phyloP scores from a whole-genome alignment of 2,797 vertebrate species.

The Chloroceryle inda region DNA sequence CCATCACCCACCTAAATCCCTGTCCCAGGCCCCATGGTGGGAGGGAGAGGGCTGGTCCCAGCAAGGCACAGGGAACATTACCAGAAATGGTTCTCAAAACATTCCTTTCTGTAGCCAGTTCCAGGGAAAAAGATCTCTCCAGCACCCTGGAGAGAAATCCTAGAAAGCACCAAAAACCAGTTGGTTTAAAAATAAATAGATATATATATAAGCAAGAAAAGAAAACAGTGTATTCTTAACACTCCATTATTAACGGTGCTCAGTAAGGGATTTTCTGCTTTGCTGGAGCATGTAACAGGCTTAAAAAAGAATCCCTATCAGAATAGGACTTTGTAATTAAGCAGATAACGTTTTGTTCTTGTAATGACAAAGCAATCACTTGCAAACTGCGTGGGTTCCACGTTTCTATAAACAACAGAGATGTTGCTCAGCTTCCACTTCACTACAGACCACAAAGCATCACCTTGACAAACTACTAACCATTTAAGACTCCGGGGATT shows the following conservation, averaged over 20 bases:
- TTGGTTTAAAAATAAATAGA: conserved; percentile 49
- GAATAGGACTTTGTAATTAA: conserved; percentile 38
- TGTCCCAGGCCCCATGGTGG: background rate
- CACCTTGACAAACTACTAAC: background rate
- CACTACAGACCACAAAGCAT: fast-evolving
- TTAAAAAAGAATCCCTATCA: conserved; percentile 50
- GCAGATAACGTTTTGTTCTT: background rate
- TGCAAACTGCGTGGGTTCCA: background rate
- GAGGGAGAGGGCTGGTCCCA: background rate
- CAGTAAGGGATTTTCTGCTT: conserved; percentile 63
- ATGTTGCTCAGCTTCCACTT: background rate
- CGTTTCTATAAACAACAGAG: background rate
- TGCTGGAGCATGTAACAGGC: conserved; percentile 62
- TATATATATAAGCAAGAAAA: conserved; percentile 5
- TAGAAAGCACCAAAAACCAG: conserved; percentile 4
- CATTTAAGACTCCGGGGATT: background rate
- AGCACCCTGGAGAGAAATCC: background rate
- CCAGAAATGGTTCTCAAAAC: background rate
- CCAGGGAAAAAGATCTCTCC: background rate
- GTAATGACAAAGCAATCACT: background rate
- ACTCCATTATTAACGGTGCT: conserved; percentile 62
- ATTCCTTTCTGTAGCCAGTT: background rate
- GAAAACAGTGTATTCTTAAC: conserved; percentile 48
- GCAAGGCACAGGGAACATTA: fast-evolving
- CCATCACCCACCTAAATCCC: background rate